phyloP scores from a whole-genome alignment of 2,113 vertebrate species.

The Siniperca chuatsi region DNA sequence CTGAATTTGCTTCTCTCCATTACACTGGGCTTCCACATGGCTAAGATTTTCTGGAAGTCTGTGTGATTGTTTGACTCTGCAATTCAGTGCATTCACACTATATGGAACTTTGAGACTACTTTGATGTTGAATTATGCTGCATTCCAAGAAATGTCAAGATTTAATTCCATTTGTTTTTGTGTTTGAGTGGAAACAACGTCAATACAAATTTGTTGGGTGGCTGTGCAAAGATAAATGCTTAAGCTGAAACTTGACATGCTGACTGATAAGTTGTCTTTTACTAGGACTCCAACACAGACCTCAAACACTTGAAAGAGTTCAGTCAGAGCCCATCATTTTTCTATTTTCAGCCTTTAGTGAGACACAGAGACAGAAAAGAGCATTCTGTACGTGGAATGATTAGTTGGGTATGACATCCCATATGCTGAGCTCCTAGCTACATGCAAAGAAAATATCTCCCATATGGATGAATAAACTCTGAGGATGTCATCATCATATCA shows the following conservation, averaged over 20 bases:
- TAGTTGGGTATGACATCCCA: neutral
- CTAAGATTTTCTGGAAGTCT: conserved; percentile 10
- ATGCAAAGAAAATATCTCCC: neutral
- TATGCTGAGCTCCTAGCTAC: neutral
- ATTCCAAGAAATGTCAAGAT: conserved; percentile 44
- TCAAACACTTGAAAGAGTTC: conserved; percentile 41
- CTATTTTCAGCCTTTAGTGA: conserved; percentile 4
- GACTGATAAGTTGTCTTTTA: conserved; percentile 46
- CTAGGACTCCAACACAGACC: conserved; percentile 7
- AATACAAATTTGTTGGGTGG: conserved; percentile 33
- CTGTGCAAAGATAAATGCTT: conserved; percentile 44
- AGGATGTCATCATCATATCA: neutral
- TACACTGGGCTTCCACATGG: neutral
- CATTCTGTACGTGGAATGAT: neutral
- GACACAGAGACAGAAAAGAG: neutral
- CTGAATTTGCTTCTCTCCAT: conserved; percentile 10
- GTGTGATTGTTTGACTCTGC: conserved; percentile 4
- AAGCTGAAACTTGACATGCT: conserved; percentile 56
- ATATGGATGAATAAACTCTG: conserved; percentile 11
- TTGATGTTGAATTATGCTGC: conserved; percentile 52
- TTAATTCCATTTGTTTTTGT: conserved; percentile 22
- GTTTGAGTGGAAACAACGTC: conserved; percentile 14
- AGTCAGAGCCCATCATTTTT: conserved; percentile 29
- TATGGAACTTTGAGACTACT: conserved; percentile 10
- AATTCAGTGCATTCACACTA: conserved; percentile 11